phyloP scores from a whole-genome alignment of 2,888 invertebrate genomes.

The Scrobipalpa costella region DNA sequence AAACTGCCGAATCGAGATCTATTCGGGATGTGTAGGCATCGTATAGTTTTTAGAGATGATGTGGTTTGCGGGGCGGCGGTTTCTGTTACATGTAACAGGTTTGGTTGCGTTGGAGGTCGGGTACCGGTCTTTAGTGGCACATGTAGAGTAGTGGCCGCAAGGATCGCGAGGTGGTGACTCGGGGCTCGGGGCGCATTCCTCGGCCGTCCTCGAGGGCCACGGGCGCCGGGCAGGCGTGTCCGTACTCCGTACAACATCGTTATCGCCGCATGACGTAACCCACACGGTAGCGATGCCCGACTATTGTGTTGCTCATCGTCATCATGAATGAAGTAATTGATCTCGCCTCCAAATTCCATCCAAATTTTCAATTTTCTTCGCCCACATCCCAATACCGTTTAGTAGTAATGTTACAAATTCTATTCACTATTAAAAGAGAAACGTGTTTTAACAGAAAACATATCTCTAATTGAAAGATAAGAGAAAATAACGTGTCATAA shows the following conservation, averaged over 20 bases:
- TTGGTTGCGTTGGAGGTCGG: constrained; percentile 76
- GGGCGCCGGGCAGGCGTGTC: constrained; percentile 77
- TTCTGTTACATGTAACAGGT: constrained; percentile 76
- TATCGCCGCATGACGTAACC: constrained; percentile 77
- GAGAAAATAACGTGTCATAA: constrained; percentile 46
- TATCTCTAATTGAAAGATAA: constrained; percentile 55
- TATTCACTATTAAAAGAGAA: no score
- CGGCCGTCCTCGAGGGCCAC: constrained; percentile 65
- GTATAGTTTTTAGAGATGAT: constrained; percentile 41
- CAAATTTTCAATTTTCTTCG: neutral
- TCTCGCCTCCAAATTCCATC: constrained; percentile 11
- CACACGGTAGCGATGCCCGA: constrained; percentile 44
- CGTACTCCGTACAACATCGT: constrained; percentile 51
- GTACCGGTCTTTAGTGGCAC: constrained; percentile 74
- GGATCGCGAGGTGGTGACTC: constrained; percentile 54
- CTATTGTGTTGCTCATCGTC: constrained; percentile 44
- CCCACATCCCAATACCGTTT: neutral
- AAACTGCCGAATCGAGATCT: constrained; percentile 42
- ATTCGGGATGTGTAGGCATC: constrained; percentile 38
- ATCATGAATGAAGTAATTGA: constrained; percentile 27
- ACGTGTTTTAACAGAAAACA: constrained; percentile 54
- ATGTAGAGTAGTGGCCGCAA: constrained; percentile 63
- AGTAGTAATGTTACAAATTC: neutral
- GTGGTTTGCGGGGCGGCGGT: constrained; percentile 54
- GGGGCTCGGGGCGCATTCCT: constrained; percentile 55